These are phyloP conservation scores for Harpegnathos saltator DNA, from an alignment of 1,140 invertebrate species.

Conservation along the genomic window DNA sequence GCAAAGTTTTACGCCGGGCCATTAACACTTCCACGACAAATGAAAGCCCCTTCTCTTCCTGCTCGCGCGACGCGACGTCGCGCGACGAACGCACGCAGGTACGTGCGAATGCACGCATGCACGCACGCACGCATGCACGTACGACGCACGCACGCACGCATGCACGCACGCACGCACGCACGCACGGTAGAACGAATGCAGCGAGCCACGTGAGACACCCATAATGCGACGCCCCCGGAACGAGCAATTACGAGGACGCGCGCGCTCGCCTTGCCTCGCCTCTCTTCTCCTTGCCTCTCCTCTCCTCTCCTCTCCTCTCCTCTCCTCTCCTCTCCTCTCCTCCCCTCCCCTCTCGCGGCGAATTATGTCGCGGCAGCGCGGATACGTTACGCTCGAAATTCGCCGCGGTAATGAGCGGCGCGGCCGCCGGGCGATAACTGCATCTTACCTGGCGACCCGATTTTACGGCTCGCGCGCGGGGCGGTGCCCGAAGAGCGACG, in stretches of 20 bases:
- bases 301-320: conserved; percentile 17
- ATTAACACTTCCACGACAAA: conserved; percentile 82
- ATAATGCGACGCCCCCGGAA: conserved; percentile 71
- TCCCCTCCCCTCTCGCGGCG: conserved; percentile 25
- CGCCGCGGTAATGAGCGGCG: conserved; percentile 64
- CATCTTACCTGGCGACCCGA: conserved; percentile 73
- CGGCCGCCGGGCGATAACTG: conserved; percentile 65
- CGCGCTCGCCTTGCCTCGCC: conserved; percentile 50
- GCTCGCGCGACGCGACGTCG: conserved; percentile 10
- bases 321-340: neutral
- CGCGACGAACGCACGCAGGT: conserved; percentile 44
- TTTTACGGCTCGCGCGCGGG: conserved; percentile 56
- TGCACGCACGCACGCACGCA: conserved; percentile 30
- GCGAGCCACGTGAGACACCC: conserved; percentile 31
- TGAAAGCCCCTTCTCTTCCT: conserved; percentile 72
- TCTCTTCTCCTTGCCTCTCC: neutral
- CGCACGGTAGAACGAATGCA: conserved; percentile 50
- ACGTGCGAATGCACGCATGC: no score
- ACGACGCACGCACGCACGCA: conserved; percentile 12
- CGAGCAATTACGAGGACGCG: conserved; percentile 71
- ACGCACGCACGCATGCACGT: conserved; percentile 44
- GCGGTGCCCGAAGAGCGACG: conserved; percentile 59
- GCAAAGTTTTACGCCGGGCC: conserved; percentile 75
- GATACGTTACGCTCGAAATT: conserved; percentile 73
- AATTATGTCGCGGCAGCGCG: conserved; percentile 70